A percentile compares a stretch with the other conserved stretches of the same genome.
Conservation (phyloP, 1,140 invertebrate genomes). For the Lanistes nyassanus region DNA sequence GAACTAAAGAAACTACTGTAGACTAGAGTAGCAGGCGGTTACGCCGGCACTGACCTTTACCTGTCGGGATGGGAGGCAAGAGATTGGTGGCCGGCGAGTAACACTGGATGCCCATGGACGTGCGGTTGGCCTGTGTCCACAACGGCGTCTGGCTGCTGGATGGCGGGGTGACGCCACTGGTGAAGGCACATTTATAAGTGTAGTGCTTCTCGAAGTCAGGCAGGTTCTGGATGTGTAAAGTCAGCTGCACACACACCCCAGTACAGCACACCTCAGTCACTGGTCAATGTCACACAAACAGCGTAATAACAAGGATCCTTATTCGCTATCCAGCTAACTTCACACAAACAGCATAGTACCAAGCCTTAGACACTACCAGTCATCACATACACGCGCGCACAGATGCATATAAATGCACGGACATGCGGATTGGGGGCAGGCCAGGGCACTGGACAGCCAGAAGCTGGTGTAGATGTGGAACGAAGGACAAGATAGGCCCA, state of each 20-base stretch:
- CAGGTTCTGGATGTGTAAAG: constrained; percentile 45
- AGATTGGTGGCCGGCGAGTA: constrained; percentile 93
- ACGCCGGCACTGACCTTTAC: constrained; percentile 74
- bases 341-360: too few relatives aligned
- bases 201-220: constrained; percentile 33
- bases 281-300: too few relatives aligned
- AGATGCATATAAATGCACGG: background rate
- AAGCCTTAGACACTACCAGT: too few relatives aligned
- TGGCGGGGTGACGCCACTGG: background rate
- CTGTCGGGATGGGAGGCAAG: constrained; percentile 86
- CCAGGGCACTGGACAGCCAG: too few relatives aligned
- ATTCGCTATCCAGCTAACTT: too few relatives aligned
- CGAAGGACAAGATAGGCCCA: background rate
- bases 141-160: background rate
- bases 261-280: background rate
- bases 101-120: constrained; percentile 69
- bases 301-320: too few relatives aligned
- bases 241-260: constrained; percentile 34
- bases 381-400: constrained; percentile 7
- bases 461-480: background rate
- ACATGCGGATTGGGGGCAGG: too few relatives aligned
- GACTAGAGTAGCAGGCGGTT: background rate
- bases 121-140: constrained; percentile 11
- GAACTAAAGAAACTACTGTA: too few relatives aligned
- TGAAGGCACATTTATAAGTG: constrained; percentile 18